A percentile compares a stretch with the other conserved stretches of the same genome.
Evolutionary conservation across 2,113 vertebrate species (phyloP).

Genomic region (Myotis brandtii): DNA sequence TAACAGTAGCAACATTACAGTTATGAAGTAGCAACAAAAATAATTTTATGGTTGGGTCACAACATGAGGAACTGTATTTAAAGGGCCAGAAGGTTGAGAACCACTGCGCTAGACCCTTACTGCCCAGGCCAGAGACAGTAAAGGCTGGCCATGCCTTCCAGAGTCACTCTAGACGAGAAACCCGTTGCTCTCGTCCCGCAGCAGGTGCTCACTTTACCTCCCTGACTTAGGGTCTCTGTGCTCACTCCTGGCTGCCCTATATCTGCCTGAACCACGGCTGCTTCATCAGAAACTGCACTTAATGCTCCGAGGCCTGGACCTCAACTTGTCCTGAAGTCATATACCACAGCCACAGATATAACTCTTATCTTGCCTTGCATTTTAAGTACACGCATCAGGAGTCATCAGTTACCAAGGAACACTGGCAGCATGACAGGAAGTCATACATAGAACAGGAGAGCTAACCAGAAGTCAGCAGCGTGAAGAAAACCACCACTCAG

Average conservation of each 20-base stretch:
- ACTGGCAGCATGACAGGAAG: background rate
- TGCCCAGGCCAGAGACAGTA: background rate
- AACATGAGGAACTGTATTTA: too few relatives aligned
- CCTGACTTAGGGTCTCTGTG: background rate
- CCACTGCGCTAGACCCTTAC: background rate
- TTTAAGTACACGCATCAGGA: background rate
- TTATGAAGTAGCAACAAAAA: too few relatives aligned
- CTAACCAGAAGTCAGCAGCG: background rate
- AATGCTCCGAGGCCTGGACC: background rate
- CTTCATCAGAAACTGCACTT: background rate
- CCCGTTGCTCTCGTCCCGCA: background rate
- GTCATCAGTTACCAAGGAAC: background rate
- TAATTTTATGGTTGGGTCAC: too few relatives aligned
- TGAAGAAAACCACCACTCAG: background rate
- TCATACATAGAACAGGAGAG: background rate
- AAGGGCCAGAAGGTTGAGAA: too few relatives aligned
- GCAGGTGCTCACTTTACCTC: background rate
- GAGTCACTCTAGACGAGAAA: background rate
- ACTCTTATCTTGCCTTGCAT: background rate
- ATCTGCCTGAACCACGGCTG: background rate
- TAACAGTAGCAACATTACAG: too few relatives aligned
- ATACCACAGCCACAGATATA: too few relatives aligned
- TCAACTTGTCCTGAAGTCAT: background rate
- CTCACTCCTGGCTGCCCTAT: background rate
- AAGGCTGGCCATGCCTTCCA: background rate